Evolutionary conservation across 1,140 invertebrate genomes (phyloP).

Genomic region (Oncopeltus fasciatus): DNA sequence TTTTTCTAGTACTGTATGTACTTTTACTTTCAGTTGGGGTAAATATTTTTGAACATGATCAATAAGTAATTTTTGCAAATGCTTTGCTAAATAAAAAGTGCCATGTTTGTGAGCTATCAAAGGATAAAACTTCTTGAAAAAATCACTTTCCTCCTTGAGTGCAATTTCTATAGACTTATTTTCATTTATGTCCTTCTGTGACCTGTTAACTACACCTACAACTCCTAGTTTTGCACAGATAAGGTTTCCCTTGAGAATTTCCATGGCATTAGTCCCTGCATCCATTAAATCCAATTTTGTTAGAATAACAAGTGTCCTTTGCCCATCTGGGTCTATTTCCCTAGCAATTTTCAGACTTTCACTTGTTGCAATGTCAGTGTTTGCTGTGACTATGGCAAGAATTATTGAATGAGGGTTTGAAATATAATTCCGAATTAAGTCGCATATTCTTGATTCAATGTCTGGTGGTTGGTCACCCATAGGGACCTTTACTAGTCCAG

Average conservation of each 20-base stretch:
- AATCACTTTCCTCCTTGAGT: constrained; percentile 43
- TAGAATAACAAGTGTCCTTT: constrained; percentile 52
- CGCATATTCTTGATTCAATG: constrained; percentile 42
- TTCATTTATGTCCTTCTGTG: constrained; percentile 53
- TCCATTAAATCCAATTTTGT: constrained; percentile 70
- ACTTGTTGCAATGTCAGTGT: constrained; percentile 49
- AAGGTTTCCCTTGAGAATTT: constrained; percentile 50
- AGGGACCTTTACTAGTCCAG: constrained; percentile 45
- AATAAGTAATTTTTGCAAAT: constrained; percentile 47
- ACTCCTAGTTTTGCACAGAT: constrained; percentile 66
- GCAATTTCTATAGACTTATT: constrained; percentile 45
- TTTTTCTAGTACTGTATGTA: constrained; percentile 47
- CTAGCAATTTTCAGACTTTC: constrained; percentile 46
- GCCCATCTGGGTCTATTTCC: constrained; percentile 45
- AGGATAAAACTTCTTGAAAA: constrained; percentile 48
- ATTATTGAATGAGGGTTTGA: constrained; percentile 36
- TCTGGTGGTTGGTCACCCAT: constrained; percentile 47
- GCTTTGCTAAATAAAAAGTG: constrained; percentile 43
- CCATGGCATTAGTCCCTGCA: constrained; percentile 57
- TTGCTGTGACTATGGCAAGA: constrained; percentile 44
- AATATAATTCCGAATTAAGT: constrained; percentile 43
- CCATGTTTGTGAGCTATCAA: constrained; percentile 46
- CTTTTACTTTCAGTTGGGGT: constrained; percentile 45
- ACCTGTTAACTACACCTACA: constrained; percentile 59
- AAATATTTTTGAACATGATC: constrained; percentile 52